These are phyloP conservation scores for Loris lydekkerianus DNA, from an alignment of 2,797 vertebrate genomes.

Conservation along the genomic window DNA sequence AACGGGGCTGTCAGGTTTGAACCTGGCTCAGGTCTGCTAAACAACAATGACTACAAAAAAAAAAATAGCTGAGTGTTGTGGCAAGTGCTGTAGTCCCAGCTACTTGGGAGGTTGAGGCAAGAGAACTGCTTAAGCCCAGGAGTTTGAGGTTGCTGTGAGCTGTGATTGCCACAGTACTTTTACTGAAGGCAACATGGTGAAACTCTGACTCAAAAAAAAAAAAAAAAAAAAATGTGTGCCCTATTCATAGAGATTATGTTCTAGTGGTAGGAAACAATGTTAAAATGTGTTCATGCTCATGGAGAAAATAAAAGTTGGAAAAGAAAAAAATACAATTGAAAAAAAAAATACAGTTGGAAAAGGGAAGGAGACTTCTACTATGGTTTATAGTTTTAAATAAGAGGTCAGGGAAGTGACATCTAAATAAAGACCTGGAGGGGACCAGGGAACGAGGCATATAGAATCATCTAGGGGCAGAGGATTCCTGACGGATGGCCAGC, in stretches of 20 bases:
- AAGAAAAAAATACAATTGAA: constrained; percentile 2
- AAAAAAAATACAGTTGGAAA: background rate
- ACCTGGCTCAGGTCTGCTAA: too few species aligned
- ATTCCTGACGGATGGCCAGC: background rate
- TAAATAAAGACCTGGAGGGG: background rate
- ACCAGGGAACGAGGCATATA: background rate
- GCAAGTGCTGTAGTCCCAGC: too few species aligned
- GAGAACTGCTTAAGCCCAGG: too few species aligned
- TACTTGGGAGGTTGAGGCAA: too few species aligned
- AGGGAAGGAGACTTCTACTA: background rate
- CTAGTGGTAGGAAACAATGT: background rate
- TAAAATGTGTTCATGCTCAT: background rate
- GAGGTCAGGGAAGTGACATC: background rate
- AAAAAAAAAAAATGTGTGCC: background rate
- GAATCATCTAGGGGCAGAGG: background rate
- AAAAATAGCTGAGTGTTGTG: too few species aligned
- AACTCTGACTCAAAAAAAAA: too few species aligned
- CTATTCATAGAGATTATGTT: background rate
- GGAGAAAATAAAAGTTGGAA: background rate
- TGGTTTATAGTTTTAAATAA: constrained; percentile 48
- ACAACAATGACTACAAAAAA: too few species aligned
- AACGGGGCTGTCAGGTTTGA: too few species aligned
- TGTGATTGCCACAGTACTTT: too few species aligned
- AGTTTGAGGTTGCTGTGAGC: too few species aligned
- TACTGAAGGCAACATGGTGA: too few species aligned